Conservation (phyloP, 1,140 invertebrate genomes). For the Aphis gossypii region DNA sequence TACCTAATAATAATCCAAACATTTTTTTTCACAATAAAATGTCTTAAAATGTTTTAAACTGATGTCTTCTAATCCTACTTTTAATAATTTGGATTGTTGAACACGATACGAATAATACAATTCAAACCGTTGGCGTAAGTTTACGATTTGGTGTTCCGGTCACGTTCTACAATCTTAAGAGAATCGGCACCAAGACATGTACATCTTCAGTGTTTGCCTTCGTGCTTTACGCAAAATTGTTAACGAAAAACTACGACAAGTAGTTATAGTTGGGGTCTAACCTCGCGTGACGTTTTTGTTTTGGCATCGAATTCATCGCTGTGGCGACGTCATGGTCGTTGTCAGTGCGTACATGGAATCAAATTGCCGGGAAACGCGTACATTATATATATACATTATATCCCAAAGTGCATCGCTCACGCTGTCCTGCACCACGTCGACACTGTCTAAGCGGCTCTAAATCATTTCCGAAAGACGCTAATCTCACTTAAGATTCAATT, state of each 20-base stretch:
- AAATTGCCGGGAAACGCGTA: neutral
- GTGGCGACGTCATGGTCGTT: neutral
- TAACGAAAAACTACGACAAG: neutral
- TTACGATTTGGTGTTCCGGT: neutral
- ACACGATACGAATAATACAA: neutral
- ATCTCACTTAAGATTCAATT: constrained; percentile 16
- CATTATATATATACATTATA: neutral
- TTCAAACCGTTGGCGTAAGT: neutral
- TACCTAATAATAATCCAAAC: neutral
- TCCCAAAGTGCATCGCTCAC: neutral
- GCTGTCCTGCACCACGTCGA: neutral
- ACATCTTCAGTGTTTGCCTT: neutral
- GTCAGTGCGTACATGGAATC: neutral
- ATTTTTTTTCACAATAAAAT: neutral
- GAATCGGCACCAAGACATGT: neutral
- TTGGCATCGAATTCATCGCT: neutral
- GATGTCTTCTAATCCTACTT: neutral
- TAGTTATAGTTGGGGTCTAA: neutral
- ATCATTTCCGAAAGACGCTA: neutral
- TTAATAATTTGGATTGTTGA: neutral
- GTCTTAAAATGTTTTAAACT: neutral
- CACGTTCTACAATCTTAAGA: neutral
- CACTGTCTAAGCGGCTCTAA: neutral
- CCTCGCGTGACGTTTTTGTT: neutral
- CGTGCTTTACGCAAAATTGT: neutral